Conservation (phyloP, 2,797 vertebrate species). For the Sebastes taczanowskii region DNA sequence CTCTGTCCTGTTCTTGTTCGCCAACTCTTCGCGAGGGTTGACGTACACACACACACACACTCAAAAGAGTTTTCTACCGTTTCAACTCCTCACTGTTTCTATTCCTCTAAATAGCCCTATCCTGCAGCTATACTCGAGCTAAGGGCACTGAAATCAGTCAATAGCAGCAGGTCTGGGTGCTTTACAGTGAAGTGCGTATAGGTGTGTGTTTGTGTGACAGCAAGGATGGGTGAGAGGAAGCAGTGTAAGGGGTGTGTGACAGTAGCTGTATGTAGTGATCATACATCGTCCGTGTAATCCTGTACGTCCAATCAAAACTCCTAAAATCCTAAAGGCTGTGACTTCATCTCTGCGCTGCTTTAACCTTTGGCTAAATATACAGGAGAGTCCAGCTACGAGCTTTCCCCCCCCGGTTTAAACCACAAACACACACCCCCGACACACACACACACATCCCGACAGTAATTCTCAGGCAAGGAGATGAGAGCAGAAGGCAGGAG, state of each 20-base stretch:
- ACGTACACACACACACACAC: constrained; percentile 37
- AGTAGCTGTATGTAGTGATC: constrained; percentile 57
- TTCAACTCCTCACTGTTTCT: constrained; percentile 55
- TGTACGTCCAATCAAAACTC: constrained; percentile 41
- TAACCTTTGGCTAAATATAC: constrained; percentile 80
- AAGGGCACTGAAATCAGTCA: constrained; percentile 72
- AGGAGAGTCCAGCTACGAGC: constrained; percentile 54
- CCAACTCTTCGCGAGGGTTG: constrained; percentile 25
- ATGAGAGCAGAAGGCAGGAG: constrained; percentile 76
- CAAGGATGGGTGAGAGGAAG: constrained; percentile 52
- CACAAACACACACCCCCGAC: constrained; percentile 41
- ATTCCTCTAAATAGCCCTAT: constrained; percentile 59
- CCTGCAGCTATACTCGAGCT: constrained; percentile 60
- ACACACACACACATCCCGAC: constrained; percentile 16
- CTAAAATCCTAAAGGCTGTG: constrained; percentile 39
- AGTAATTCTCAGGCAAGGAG: constrained; percentile 68
- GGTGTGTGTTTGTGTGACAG: constrained; percentile 48
- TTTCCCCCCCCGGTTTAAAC: constrained; percentile 11
- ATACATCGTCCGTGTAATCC: constrained; percentile 53
- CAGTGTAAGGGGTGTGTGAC: constrained; percentile 53
- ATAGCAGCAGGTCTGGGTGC: constrained; percentile 77
- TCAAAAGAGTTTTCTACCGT: constrained; percentile 44
- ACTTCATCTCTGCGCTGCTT: constrained; percentile 59
- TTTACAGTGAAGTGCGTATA: constrained; percentile 69
- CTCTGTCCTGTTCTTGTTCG: constrained; percentile 30